phyloP scores from a whole-genome alignment of 1,140 invertebrate genomes.

The Tribolium madens region DNA sequence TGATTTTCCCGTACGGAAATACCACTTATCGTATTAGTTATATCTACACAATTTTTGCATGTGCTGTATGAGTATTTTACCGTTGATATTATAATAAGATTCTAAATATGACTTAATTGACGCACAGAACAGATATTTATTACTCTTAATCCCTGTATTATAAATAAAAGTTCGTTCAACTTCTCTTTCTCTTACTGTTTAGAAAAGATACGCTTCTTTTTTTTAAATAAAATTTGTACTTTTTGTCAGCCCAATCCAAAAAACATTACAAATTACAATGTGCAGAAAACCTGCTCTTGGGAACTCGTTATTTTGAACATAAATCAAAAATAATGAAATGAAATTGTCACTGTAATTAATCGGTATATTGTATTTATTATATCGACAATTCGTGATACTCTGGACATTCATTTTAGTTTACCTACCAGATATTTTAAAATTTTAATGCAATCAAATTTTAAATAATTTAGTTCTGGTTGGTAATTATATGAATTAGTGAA shows the following conservation, averaged over 20 bases:
- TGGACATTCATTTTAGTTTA: no score
- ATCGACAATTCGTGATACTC: neutral
- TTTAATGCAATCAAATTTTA: neutral
- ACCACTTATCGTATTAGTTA: slow-evolving; percentile 6
- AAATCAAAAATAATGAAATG: neutral
- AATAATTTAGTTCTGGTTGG: slow-evolving; percentile 25
- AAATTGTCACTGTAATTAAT: neutral
- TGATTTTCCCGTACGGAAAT: neutral
- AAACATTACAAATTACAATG: neutral
- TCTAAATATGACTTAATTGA: neutral
- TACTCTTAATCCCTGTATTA: neutral
- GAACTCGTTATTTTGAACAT: neutral
- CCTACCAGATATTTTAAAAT: no score
- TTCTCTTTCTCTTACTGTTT: neutral
- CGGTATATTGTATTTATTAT: neutral
- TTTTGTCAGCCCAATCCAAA: neutral
- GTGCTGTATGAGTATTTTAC: neutral
- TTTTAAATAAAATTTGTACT: neutral
- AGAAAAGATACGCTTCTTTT: neutral
- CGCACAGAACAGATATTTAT: neutral
- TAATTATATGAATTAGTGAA: slow-evolving; percentile 7
- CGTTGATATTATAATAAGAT: neutral
- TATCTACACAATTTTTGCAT: slow-evolving; percentile 21
- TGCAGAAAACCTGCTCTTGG: neutral
- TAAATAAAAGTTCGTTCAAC: neutral